A percentile compares a stretch with the other conserved stretches of the same genome.
These are phyloP conservation scores for Paguma larvata DNA, from an alignment of 2,797 vertebrate species.

Conservation along the genomic window DNA sequence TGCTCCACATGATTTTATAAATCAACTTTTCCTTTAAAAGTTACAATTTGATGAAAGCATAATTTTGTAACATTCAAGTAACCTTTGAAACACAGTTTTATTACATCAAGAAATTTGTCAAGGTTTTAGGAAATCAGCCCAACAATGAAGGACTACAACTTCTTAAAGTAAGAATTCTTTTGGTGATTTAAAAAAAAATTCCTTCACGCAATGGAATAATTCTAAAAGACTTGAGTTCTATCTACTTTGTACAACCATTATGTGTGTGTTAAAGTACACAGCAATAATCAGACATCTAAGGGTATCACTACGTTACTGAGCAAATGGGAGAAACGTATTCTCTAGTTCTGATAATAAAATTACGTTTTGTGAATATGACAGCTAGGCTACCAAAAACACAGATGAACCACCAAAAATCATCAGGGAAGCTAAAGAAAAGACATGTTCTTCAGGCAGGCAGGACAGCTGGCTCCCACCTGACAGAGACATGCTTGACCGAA, in stretches of 20 bases:
- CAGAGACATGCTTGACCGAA: constrained; percentile 5
- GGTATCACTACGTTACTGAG: not conserved
- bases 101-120: constrained; percentile 48
- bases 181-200: not conserved
- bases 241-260: not conserved
- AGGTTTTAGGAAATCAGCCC: constrained; percentile 53
- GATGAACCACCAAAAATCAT: constrained; percentile 29
- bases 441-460: constrained; percentile 40
- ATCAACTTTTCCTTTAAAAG: constrained; percentile 55
- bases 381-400: not conserved
- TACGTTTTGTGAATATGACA: not conserved
- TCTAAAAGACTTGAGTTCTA: constrained; percentile 20
- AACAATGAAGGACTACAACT: constrained; percentile 48
- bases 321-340: not conserved
- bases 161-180: constrained; percentile 24
- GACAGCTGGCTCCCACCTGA: not conserved
- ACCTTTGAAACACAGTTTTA: constrained; percentile 68
- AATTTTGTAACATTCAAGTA: constrained; percentile 73
- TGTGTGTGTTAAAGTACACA: not conserved
- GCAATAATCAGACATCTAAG: not conserved
- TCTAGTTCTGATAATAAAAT: constrained; percentile 53
- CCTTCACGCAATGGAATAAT: constrained; percentile 39
- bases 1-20: constrained; percentile 65
- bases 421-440: constrained; percentile 29
- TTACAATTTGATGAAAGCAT: constrained; percentile 67